phyloP scores from a whole-genome alignment of 1,140 invertebrate species.

The Melitaea cinxia region DNA sequence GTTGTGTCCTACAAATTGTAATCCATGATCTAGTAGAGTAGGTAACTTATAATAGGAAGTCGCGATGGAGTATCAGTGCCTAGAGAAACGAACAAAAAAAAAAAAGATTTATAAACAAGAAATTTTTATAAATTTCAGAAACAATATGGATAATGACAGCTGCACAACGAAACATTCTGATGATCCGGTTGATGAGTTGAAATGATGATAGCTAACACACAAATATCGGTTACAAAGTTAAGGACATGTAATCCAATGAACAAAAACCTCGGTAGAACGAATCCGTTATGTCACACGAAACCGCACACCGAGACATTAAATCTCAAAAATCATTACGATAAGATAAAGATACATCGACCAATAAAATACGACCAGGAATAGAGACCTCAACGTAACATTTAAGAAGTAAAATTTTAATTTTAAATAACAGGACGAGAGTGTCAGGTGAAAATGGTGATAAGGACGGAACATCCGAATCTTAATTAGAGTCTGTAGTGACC shows the following conservation, averaged over 20 bases:
- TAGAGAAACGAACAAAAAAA: neutral
- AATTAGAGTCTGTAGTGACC: slow-evolving; percentile 73
- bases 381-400: slow-evolving; percentile 32
- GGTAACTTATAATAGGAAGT: too few species aligned
- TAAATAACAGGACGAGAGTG: slow-evolving; percentile 1
- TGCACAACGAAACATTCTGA: slow-evolving; percentile 13
- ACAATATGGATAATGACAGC: slow-evolving; percentile 21
- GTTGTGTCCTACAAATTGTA: too few species aligned
- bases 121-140: neutral
- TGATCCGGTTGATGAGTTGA: slow-evolving; percentile 13
- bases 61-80: too few species aligned
- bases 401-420: neutral
- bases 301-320: slow-evolving; percentile 71
- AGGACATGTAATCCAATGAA: slow-evolving; percentile 34
- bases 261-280: slow-evolving; percentile 29
- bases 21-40: too few species aligned
- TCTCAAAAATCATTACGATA: slow-evolving; percentile 75
- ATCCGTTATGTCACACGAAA: slow-evolving; percentile 49
- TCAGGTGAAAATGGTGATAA: slow-evolving; percentile 44
- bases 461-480: slow-evolving; percentile 54
- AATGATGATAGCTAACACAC: slow-evolving; percentile 25
- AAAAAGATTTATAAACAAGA: neutral
- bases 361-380: slow-evolving; percentile 33
- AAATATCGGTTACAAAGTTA: slow-evolving; percentile 38
- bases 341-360: slow-evolving; percentile 59